Percentiles rank a stretch among this genome's conserved stretches.
These are phyloP conservation scores for Tenualosa ilisha DNA, from an alignment of 2,797 vertebrate species.

Conservation along the genomic window DNA sequence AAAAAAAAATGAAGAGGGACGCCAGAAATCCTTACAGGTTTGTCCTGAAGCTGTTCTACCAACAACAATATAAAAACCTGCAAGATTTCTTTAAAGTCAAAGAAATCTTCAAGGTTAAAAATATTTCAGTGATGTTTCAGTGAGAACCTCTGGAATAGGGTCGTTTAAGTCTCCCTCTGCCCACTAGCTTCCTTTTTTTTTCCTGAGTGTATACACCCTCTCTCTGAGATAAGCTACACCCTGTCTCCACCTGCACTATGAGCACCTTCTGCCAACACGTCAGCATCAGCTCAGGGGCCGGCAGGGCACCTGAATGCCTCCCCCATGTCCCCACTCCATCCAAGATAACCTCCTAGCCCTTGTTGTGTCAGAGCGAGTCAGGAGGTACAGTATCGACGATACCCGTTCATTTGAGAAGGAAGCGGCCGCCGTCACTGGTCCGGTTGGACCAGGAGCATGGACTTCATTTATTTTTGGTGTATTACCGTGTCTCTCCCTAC, in stretches of 20 bases:
- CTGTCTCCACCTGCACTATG: not conserved
- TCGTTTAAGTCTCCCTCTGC: not conserved
- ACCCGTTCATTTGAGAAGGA: slow-evolving; percentile 41
- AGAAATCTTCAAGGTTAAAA: not conserved
- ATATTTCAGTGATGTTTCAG: not conserved
- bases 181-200: not conserved
- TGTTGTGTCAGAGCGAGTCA: not conserved
- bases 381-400: slow-evolving; percentile 37
- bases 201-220: not conserved
- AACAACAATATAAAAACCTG: not conserved
- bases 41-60: not conserved
- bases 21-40: not conserved
- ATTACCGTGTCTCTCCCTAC: not conserved
- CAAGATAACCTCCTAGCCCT: slow-evolving; percentile 2
- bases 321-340: not conserved
- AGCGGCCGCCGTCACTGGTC: slow-evolving; percentile 30
- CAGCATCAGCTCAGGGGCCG: not conserved
- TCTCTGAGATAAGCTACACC: not conserved
- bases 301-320: not conserved
- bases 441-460: not conserved
- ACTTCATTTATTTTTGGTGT: slow-evolving; percentile 17
- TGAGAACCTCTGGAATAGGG: not conserved
- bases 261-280: not conserved
- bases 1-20: not conserved
- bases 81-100: not conserved